Conservation (phyloP, 2,797 vertebrate species). For the Ataeniobius toweri region DNA sequence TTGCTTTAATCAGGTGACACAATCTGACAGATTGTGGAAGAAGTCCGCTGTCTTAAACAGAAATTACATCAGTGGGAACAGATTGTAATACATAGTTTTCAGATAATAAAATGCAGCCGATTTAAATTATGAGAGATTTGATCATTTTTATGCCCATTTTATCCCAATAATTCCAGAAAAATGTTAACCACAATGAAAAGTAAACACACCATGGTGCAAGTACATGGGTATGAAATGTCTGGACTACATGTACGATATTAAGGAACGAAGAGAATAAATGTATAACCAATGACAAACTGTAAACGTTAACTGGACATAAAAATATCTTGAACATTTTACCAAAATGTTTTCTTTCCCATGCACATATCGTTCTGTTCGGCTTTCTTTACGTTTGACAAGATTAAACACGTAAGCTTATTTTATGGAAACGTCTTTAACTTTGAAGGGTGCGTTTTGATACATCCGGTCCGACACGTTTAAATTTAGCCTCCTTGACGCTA, state of each 20-base stretch:
- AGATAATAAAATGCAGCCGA: neutral
- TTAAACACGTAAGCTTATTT: no score
- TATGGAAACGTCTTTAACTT: conserved; percentile 16
- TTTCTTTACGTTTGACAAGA: neutral
- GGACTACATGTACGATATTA: neutral
- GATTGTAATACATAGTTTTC: neutral
- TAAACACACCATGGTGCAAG: neutral
- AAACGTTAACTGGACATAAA: neutral
- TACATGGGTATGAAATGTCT: neutral
- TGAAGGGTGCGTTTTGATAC: neutral
- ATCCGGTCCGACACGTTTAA: conserved; percentile 12
- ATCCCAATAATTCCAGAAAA: neutral
- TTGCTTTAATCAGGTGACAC: neutral
- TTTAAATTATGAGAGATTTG: neutral
- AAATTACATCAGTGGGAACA: neutral
- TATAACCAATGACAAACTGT: no score
- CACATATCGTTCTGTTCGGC: neutral
- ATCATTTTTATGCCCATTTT: neutral
- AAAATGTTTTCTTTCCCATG: neutral
- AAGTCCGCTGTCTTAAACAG: neutral
- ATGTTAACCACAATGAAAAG: no score
- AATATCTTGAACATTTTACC: neutral
- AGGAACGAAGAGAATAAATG: neutral
- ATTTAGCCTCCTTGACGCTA: neutral
- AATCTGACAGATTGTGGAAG: neutral